Evolutionary conservation across 2,113 vertebrate species (phyloP), one percentile per base, ranked within the genome.

Genomic region (Oncorhynchus keta): DNA sequence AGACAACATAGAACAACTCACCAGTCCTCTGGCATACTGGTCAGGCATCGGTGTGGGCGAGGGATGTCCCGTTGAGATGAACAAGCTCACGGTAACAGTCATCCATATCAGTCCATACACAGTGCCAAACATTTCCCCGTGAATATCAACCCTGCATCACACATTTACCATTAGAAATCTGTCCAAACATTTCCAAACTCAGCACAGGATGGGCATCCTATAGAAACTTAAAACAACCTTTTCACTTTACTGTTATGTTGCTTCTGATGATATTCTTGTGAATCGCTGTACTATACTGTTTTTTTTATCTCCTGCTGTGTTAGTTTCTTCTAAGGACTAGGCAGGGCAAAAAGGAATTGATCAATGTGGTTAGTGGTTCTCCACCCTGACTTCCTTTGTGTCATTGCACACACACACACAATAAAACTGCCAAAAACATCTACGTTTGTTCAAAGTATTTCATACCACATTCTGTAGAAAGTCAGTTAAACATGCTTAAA

Each of bases 1-100:
- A 69, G 28, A 24, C 39, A 45, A 11, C 39, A 59, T 7, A 28
- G 28, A n/a, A 68, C 8, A 9, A 86, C 93, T 93, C 82, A 94
- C 93, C 89, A 94, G 82, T 0, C 92, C 91, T 83, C 74, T 84
- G 9, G 86, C 90, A 80, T 93, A 93, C 65, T 89, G 88, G 24
- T 92, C 87, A 0, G 80, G 65, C n/a, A 28, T 51, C 0, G 88
- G 77, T 45, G 83, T 72, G 49, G 77, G 76, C 39, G 83, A 73
- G 59, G 76, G 18, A 30, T 49, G 70, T 69, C 74, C 90, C 7
- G 45, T 28, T 64, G 87, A 61, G 24, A 30, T 18, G 26, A 83
- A 39, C 72, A 72, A 45, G 14, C 73, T 18, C 13, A 5, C 76
- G 71, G 88, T 14, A 13, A 83, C 4, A 48, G 85, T 72, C 73